Evolutionary conservation across 2,797 vertebrate genomes (phyloP), one percentile per base, ranked within the genome.

Genomic region (Cyprinella venusta): DNA sequence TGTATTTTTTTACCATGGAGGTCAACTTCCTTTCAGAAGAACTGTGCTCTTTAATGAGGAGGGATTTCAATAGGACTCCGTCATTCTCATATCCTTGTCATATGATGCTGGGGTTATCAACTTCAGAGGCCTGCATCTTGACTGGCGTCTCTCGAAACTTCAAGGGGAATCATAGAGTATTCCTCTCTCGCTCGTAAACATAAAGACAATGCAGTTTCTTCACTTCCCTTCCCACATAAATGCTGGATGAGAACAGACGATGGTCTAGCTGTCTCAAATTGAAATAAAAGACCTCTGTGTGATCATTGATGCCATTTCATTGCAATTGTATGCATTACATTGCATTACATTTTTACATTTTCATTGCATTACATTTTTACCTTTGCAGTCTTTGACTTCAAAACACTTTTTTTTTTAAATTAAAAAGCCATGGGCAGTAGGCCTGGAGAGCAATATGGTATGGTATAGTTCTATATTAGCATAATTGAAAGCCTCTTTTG

Each of bases 41-140:
- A 84, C 83, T 21, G 59, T 91, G 86, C 91, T 90, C 88, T 88
- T 89, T 92, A 93, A 93, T 90, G 88, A 93, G 89, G 87, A 86
- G 81, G 88, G 86, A 79, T 86, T 81, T 79, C 77, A 84, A 76
- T 59, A 68, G 78, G 78, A 59, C 79, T 76, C 13, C 54, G 54
- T 83, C 83, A 24, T 79, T 86, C 89, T 91, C 91, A 91, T 88
- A 90, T 89, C 88, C 90, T 89, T 89, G 85, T 90, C 90, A 91
- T 83, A 84, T 90, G 90, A 91, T 86, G 86, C 76, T 72, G 65
- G 84, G 83, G 86, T 88, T 91, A 91, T 86, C 86, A 90, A 90
- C 89, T 87, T 92, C 86, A 79, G 85, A 91, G 87, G 89, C 82
- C 86, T 89, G 67, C 81, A 89, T 90, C 90, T 92, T 92, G 87